phyloP scores from a whole-genome alignment of 2,888 invertebrate genomes.

The Zaprionus bogoriensis region DNA sequence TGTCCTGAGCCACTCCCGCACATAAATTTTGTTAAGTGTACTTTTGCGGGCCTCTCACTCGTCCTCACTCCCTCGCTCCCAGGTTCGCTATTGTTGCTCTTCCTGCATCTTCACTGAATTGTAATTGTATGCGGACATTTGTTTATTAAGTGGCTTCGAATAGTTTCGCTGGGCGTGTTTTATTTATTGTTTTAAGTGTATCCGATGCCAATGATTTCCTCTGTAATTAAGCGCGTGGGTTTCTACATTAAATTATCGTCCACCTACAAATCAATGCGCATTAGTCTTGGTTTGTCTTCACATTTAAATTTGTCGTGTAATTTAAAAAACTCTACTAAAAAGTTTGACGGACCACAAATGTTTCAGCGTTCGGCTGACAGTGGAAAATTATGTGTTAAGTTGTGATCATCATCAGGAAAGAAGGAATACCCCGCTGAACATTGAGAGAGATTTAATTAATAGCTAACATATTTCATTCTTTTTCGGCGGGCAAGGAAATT shows the following conservation, averaged over 20 bases:
- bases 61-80: background rate
- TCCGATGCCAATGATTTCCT: slow-evolving; percentile 53
- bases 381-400: slow-evolving; percentile 62
- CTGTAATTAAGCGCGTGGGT: slow-evolving; percentile 76
- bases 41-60: slow-evolving; percentile 42
- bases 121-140: slow-evolving; percentile 81
- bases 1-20: slow-evolving; percentile 71
- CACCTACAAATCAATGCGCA: slow-evolving; percentile 52
- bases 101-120: slow-evolving; percentile 49
- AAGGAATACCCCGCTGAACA: slow-evolving; percentile 29
- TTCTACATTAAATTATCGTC: slow-evolving; percentile 49
- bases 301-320: slow-evolving; percentile 37
- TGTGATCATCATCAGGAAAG: slow-evolving; percentile 51
- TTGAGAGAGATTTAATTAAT: slow-evolving; percentile 58
- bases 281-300: slow-evolving; percentile 72
- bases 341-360: too few relatives aligned
- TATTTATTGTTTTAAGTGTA: slow-evolving; percentile 72
- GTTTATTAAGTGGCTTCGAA: slow-evolving; percentile 79
- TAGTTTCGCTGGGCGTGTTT: slow-evolving; percentile 64
- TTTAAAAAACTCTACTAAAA: too few relatives aligned
- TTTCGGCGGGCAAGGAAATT: slow-evolving; percentile 41
- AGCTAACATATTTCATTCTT: slow-evolving; percentile 72
- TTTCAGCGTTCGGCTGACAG: too few relatives aligned
- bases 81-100: slow-evolving; percentile 15
- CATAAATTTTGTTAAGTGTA: slow-evolving; percentile 80